Percentiles rank a stretch among this genome's conserved stretches.
phyloP scores from a whole-genome alignment of 2,888 invertebrate genomes.

The Tiphia femorata region DNA sequence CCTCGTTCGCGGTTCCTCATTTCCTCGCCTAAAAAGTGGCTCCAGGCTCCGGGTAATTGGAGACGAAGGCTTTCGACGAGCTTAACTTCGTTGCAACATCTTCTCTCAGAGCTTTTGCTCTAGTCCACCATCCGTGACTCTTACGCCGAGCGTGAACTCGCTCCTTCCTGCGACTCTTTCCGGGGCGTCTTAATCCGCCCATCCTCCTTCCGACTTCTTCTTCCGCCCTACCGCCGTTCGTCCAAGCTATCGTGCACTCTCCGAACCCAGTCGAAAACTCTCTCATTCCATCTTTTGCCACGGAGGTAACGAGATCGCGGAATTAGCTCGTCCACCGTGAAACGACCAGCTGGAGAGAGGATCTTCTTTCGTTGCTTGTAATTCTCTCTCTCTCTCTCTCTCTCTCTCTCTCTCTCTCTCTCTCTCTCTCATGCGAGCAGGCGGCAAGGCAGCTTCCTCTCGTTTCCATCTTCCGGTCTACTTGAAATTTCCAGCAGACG shows the following conservation, averaged over 20 bases:
- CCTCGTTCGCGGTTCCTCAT: no score
- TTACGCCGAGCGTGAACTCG: no score
- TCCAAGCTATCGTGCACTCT: neutral
- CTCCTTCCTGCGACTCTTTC: no score
- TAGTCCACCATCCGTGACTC: no score
- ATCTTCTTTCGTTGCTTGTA: constrained; percentile 12
- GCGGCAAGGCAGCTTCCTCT: no score
- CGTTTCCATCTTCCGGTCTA: neutral
- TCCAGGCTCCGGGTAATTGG: constrained; percentile 32
- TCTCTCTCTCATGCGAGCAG: no score
- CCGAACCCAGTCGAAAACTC: no score
- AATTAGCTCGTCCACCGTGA: constrained; percentile 34
- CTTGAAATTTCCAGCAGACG: no score
- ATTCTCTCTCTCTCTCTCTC: constrained; percentile 6
- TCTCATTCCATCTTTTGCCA: neutral
- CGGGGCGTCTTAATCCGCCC: constrained; percentile 5
- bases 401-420: neutral
- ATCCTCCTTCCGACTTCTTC: constrained; percentile 6
- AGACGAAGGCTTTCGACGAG: constrained; percentile 34
- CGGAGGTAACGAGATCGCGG: constrained; percentile 30
- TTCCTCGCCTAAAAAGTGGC: no score
- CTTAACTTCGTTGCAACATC: constrained; percentile 43
- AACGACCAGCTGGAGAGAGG: constrained; percentile 22
- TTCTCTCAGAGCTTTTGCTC: no score
- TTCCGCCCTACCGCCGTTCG: neutral